Conservation (phyloP, 1,140 invertebrate species). For the Augochlora pura region DNA sequence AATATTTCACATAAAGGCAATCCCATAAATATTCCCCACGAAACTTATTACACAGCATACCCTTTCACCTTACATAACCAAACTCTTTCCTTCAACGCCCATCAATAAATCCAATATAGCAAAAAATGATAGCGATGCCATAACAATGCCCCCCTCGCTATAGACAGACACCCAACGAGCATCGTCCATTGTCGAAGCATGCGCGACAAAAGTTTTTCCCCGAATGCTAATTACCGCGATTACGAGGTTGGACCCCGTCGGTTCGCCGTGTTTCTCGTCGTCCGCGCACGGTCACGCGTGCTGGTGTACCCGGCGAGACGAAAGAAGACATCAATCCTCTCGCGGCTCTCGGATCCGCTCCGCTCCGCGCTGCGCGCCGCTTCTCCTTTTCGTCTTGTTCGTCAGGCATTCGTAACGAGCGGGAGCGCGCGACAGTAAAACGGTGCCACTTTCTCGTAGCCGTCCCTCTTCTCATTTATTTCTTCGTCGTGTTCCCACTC, state of each 20-base stretch:
- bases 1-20: too few species aligned
- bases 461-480: constrained; percentile 61
- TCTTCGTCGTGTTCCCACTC: constrained; percentile 55
- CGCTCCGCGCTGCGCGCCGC: constrained; percentile 20
- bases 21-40: too few species aligned
- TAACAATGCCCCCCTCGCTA: too few species aligned
- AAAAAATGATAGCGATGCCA: too few species aligned
- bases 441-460: constrained; percentile 31
- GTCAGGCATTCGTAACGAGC: constrained; percentile 54
- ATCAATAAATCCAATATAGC: too few species aligned
- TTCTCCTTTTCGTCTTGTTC: constrained; percentile 38
- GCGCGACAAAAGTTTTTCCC: not conserved
- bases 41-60: too few species aligned
- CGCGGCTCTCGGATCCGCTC: not conserved
- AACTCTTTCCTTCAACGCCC: too few species aligned
- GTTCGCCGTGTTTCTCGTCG: not conserved
- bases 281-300: constrained; percentile 8
- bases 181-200: not conserved
- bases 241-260: not conserved
- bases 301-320: not conserved
- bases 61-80: too few species aligned
- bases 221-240: constrained; percentile 19
- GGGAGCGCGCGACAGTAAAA: constrained; percentile 52
- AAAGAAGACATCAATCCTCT: constrained; percentile 60
- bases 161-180: too few species aligned